Conservation (phyloP, 2,888 invertebrate genomes). For the Drosophila aldrichi region DNA sequence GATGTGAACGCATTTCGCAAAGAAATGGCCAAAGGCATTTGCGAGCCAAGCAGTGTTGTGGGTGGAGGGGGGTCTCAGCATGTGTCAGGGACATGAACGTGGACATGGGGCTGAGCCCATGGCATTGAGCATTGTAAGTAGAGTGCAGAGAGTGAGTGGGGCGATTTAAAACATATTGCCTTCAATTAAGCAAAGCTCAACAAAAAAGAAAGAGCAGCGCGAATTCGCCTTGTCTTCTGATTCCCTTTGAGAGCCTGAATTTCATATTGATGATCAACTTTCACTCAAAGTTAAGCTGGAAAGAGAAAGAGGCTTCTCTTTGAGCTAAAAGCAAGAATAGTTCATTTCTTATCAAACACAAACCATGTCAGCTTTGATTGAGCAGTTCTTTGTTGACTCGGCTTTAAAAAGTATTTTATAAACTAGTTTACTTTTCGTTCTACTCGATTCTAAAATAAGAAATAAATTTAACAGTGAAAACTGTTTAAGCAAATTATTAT, state of each 20-base stretch:
- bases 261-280: background rate
- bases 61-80: background rate
- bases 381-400: background rate
- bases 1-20: conserved; percentile 69
- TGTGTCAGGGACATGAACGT: conserved; percentile 24
- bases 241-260: background rate
- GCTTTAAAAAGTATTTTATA: background rate
- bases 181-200: conserved; percentile 20
- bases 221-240: background rate
- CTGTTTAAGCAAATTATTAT: too few species aligned
- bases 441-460: background rate
- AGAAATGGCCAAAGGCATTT: conserved; percentile 10
- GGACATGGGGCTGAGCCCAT: conserved; percentile 47
- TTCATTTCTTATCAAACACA: too few species aligned
- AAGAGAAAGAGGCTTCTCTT: background rate
- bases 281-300: background rate
- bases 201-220: background rate
- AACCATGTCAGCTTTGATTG: background rate
- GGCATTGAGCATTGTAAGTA: conserved; percentile 57
- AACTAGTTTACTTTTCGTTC: background rate
- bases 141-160: conserved; percentile 29
- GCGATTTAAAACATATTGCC: conserved; percentile 41
- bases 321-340: too few species aligned
- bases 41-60: background rate
- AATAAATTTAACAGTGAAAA: background rate